Evolutionary conservation across 2,888 invertebrate genomes (phyloP), one percentile per base, ranked within the genome.

Genomic region (Helicoverpa assulta): DNA sequence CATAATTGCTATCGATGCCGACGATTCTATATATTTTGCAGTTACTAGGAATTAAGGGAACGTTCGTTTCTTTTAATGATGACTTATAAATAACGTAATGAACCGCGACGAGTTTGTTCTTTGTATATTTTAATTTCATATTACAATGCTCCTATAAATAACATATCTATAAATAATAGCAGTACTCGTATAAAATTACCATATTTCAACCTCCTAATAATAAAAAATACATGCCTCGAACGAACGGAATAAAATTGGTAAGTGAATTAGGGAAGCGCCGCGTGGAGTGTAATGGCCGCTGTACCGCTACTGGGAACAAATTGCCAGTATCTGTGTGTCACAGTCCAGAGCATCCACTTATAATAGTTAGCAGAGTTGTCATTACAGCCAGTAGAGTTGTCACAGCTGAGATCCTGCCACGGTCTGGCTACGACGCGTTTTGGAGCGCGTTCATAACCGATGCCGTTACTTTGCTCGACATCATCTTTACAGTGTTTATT

Each of bases 381-480:
- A 47, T 60, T 50, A 57, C 77, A 53, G 60, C 40, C 47, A 21
- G 54, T 8, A 12, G 12, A 29, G 12, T 51, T 72, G 77, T 76
- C 84, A 76, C 78, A 82, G 82, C 63, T 60, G 70, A 70, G 73
- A 40, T 60, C 52, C 60, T 66, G 73, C 73, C 82, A 76, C 82
- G 83, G 77, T 85, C 85, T 68, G 76, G 19, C 76, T 75, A 59
- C 37, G 58, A 26, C 29, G 71, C 63, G 65, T 66, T 43, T 56
- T 47, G 60, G 56, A 43, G 19, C 43, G 19, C 77, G 67, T n/a
- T 53, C 59, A 63, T 61, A 16, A 47, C 59, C 57, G 16, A n/a
- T 56, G 18, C 76, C 78, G 81, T 78, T 81, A 71, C 10, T 40
- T 16, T n/a, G 47, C 18, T 21, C 40, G 61, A 37, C 19, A 16